Evolutionary conservation across 2,888 invertebrate genomes (phyloP).

Genomic region (Stenurella melanura): DNA sequence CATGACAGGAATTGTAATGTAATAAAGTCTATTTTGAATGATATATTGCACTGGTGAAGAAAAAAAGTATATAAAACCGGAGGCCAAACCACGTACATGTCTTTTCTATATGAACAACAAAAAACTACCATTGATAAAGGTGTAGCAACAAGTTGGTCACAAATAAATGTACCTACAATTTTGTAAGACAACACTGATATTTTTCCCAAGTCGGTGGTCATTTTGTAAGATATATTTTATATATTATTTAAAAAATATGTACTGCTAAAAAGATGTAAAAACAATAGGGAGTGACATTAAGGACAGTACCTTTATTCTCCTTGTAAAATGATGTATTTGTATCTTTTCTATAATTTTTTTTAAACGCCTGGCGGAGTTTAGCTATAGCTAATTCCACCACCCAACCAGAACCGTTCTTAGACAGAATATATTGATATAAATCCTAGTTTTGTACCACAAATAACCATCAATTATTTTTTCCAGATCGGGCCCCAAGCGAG

Average conservation of each 20-base stretch:
- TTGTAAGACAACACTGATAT: not conserved
- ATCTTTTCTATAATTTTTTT: too few species aligned
- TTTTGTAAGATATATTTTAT: too few species aligned
- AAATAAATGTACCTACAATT: not conserved
- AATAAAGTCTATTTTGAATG: slow-evolving; percentile 19
- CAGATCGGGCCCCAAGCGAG: slow-evolving; percentile 83
- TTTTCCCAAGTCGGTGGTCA: too few species aligned
- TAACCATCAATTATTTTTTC: slow-evolving; percentile 66
- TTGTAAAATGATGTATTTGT: too few species aligned
- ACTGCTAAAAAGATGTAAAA: too few species aligned
- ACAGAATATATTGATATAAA: too few species aligned
- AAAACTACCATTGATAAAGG: not conserved
- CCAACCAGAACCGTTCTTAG: too few species aligned
- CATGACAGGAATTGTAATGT: slow-evolving; percentile 4
- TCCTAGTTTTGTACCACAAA: not conserved
- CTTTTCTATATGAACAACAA: not conserved
- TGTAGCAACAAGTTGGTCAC: not conserved
- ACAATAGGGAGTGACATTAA: too few species aligned
- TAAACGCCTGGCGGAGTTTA: too few species aligned
- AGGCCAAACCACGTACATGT: not conserved
- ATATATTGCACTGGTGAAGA: not conserved
- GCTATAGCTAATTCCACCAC: too few species aligned
- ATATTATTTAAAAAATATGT: too few species aligned
- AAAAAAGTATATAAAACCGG: not conserved
- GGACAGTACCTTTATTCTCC: too few species aligned